These are phyloP conservation scores for Aythya baeri DNA, from an alignment of 2,113 vertebrate species.

Conservation along the genomic window DNA sequence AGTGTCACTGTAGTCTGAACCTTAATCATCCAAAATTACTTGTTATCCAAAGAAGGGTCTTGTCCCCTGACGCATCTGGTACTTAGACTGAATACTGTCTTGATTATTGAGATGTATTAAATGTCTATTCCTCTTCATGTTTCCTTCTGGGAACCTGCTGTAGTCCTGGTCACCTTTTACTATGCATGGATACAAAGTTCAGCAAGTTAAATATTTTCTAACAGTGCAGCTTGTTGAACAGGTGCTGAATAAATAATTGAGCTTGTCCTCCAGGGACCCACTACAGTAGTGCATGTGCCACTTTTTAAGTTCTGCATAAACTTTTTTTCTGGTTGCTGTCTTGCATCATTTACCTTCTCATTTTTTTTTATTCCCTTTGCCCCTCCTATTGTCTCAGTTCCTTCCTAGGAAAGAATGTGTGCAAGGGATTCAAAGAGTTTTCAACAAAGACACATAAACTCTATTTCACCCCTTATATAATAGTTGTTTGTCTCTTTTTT, in stretches of 20 bases:
- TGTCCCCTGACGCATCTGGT: not conserved
- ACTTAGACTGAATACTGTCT: not conserved
- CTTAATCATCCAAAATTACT: not conserved
- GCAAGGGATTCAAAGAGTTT: not conserved
- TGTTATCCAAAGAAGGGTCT: not conserved
- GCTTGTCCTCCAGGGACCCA: not conserved
- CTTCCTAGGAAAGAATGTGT: not conserved
- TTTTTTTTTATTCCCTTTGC: not conserved
- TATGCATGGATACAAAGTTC: not conserved
- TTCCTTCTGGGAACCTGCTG: not conserved
- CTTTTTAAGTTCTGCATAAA: not conserved
- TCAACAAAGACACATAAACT: not conserved
- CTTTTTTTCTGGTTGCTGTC: not conserved
- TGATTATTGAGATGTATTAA: not conserved
- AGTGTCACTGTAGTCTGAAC: not conserved
- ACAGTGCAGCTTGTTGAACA: not conserved
- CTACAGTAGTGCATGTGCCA: not conserved
- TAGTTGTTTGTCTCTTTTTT: not conserved
- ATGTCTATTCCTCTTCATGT: not conserved
- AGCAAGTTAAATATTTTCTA: not conserved
- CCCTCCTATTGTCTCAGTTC: not conserved
- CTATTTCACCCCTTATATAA: not conserved
- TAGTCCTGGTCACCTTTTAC: not conserved
- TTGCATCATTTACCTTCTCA: not conserved
- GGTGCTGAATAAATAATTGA: conserved; percentile 25